phyloP scores from a whole-genome alignment of 1,140 invertebrate species.

The Acyrthosiphon pisum region DNA sequence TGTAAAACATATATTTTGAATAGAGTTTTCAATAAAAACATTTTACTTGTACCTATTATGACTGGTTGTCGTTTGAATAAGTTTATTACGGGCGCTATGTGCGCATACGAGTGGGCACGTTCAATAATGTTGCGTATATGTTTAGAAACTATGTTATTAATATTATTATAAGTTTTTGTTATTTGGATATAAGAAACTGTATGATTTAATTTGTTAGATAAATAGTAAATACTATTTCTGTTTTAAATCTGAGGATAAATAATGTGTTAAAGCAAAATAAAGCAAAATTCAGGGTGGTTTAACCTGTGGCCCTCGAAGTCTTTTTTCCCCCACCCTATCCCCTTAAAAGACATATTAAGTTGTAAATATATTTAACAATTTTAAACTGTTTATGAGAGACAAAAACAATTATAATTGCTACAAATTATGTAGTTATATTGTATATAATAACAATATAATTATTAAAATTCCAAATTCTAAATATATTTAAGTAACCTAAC shows the following conservation, averaged over 20 bases:
- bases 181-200: background rate
- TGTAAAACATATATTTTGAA: background rate
- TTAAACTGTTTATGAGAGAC: too few relatives aligned
- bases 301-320: too few relatives aligned
- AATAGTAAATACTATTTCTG: background rate
- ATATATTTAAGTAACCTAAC: too few relatives aligned
- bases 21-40: background rate
- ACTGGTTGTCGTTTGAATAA: background rate
- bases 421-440: too few relatives aligned
- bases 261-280: background rate
- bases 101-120: background rate
- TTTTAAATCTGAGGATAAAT: background rate
- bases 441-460: too few relatives aligned
- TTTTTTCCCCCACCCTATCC: too few relatives aligned
- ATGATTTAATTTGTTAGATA: background rate
- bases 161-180: background rate
- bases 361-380: too few relatives aligned
- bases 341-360: too few relatives aligned
- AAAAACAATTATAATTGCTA: too few relatives aligned
- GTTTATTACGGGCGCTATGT: background rate
- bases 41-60: background rate
- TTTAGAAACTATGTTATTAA: background rate
- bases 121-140: background rate
- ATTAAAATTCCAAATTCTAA: too few relatives aligned
- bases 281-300: too few relatives aligned